These are phyloP conservation scores for Ectemnius lituratus DNA, from an alignment of 2,888 invertebrate species.

Conservation along the genomic window DNA sequence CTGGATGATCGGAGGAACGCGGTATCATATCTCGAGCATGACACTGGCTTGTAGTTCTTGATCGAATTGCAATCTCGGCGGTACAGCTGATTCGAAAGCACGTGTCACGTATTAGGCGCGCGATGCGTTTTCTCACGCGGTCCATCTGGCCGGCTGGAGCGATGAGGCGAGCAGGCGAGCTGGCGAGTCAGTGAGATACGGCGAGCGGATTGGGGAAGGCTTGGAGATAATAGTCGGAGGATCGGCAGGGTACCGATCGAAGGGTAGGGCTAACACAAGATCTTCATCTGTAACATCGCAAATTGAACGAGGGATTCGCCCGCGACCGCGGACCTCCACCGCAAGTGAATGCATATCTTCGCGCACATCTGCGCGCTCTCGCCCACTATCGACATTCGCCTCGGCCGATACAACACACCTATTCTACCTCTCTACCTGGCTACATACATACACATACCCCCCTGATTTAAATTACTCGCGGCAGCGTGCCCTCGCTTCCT, in stretches of 20 bases:
- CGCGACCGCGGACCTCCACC: conserved; percentile 70
- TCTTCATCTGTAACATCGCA: conserved; percentile 72
- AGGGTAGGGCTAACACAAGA: conserved; percentile 52
- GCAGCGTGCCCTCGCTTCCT: conserved; percentile 31
- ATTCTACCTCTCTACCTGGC: conserved; percentile 19
- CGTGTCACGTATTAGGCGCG: conserved; percentile 61
- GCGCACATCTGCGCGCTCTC: conserved; percentile 44
- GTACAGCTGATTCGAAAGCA: conserved; percentile 54
- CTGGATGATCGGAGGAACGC: conserved; percentile 17
- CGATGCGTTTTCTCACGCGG: conserved; percentile 64
- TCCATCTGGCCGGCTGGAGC: conserved; percentile 7
- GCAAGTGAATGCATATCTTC: conserved; percentile 71
- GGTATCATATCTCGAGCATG: conserved; percentile 46
- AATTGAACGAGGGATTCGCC: conserved; percentile 73
- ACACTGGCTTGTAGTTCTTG: conserved; percentile 53
- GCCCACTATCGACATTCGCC: neutral
- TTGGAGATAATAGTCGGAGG: conserved; percentile 44
- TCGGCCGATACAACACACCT: conserved; percentile 51
- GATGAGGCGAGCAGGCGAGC: too few species aligned
- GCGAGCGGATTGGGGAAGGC: conserved; percentile 43
- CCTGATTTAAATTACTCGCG: conserved; percentile 61
- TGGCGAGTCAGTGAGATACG: neutral
- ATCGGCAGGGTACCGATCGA: conserved; percentile 25
- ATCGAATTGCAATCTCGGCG: conserved; percentile 55
- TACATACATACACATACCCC: conserved; percentile 9